Conservation (phyloP, 2,797 vertebrate genomes). For the Hyperoplus lanceolatus region DNA sequence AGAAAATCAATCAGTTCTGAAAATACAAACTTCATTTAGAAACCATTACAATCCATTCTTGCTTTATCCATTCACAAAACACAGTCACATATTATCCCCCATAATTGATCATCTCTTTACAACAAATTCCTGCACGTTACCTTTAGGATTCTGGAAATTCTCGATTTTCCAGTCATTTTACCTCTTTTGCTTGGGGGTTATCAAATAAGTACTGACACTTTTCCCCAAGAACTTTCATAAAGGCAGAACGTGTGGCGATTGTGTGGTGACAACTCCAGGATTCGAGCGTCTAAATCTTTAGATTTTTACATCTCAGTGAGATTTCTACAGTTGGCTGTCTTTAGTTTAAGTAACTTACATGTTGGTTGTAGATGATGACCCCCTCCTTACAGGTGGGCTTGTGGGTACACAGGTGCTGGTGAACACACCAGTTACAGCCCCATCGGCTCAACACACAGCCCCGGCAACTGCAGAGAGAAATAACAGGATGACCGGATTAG, state of each 20-base stretch:
- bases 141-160: too few species aligned
- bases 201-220: too few species aligned
- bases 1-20: not conserved
- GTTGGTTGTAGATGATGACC: slow-evolving; percentile 92
- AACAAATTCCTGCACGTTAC: too few species aligned
- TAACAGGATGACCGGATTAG: slow-evolving; percentile 13
- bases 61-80: too few species aligned
- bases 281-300: not conserved
- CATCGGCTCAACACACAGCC: slow-evolving; percentile 94
- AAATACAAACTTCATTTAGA: not conserved
- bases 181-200: too few species aligned
- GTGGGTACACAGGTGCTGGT: slow-evolving; percentile 94
- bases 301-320: not conserved
- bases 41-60: too few species aligned
- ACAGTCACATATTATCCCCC: too few species aligned
- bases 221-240: too few species aligned
- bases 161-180: too few species aligned
- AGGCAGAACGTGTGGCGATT: too few species aligned
- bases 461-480: slow-evolving; percentile 86
- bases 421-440: slow-evolving; percentile 98
- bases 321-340: not conserved
- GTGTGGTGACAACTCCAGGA: not conserved
- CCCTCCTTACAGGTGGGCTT: slow-evolving; percentile 91
- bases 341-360: slow-evolving; percentile 81
- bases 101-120: too few species aligned